Evolutionary conservation across 2,888 invertebrate species (phyloP).

Genomic region (Vanessa cardui): DNA sequence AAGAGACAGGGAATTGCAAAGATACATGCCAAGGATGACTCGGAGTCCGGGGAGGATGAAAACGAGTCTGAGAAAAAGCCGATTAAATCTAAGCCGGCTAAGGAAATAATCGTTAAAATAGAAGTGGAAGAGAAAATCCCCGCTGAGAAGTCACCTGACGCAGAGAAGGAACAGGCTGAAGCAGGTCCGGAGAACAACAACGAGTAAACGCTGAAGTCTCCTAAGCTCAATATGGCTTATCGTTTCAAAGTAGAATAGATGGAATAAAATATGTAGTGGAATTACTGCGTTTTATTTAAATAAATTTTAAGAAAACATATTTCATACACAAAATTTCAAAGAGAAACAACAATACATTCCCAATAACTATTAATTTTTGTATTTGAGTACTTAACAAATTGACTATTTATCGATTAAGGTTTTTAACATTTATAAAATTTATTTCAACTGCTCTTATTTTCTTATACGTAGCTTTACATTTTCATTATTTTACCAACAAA

Average conservation of each 20-base stretch:
- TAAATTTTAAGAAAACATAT: neutral
- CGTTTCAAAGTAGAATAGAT: conserved; percentile 8
- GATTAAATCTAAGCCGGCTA: neutral
- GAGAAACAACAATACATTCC: no score
- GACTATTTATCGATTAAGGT: no score
- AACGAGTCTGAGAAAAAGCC: conserved; percentile 2
- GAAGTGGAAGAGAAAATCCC: neutral
- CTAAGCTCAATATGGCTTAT: neutral
- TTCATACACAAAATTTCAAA: neutral
- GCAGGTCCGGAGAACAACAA: neutral
- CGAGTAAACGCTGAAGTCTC: neutral
- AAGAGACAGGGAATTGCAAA: neutral
- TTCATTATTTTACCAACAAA: no score
- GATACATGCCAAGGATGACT: neutral
- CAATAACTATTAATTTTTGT: no score
- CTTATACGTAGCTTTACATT: no score
- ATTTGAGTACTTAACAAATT: neutral
- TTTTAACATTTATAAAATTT: no score
- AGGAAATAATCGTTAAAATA: neutral
- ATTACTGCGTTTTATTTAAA: neutral
- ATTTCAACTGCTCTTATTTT: no score
- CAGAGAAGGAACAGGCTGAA: neutral
- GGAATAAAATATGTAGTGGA: conserved; percentile 3
- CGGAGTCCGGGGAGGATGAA: neutral
- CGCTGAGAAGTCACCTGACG: neutral